Evolutionary conservation across 2,888 invertebrate genomes (phyloP).

Genomic region (Noctua janthina): DNA sequence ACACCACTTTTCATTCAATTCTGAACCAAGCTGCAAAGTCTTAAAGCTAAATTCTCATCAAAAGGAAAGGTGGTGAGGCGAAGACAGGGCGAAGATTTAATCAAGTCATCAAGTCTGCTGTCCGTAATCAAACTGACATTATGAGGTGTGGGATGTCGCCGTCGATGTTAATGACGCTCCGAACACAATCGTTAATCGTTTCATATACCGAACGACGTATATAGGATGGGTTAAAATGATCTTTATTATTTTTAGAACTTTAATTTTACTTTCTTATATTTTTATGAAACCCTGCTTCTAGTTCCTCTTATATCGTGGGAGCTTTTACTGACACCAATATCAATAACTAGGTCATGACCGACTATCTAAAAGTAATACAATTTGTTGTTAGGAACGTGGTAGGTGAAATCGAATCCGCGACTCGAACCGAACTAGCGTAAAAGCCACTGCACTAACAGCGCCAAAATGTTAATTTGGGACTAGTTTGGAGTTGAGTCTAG

Average conservation of each 20-base stretch:
- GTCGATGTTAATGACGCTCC: conserved; percentile 65
- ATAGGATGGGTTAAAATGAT: background rate
- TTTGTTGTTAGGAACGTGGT: background rate
- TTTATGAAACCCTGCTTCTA: background rate
- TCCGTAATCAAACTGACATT: conserved; percentile 73
- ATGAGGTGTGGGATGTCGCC: conserved; percentile 70
- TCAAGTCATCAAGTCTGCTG: conserved; percentile 60
- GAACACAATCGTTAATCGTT: conserved; percentile 69
- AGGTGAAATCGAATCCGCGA: background rate
- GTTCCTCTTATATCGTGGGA: no score
- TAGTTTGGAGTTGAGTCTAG: conserved; percentile 1
- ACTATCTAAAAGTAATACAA: background rate
- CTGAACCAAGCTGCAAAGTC: conserved; percentile 28
- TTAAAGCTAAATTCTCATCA: conserved; percentile 43
- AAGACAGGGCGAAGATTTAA: conserved; percentile 69
- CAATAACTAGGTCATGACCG: background rate
- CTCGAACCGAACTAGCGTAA: background rate
- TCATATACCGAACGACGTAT: conserved; percentile 45
- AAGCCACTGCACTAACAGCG: background rate
- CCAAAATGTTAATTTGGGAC: conserved; percentile 1
- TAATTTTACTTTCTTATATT: background rate
- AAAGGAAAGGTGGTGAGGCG: conserved; percentile 28
- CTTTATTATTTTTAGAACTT: background rate
- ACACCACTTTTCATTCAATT: conserved; percentile 2
- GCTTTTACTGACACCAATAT: background rate